Percentiles rank a stretch among this genome's conserved stretches.
Conservation (phyloP, 2,888 invertebrate species). For the Lysandra bellargus region DNA sequence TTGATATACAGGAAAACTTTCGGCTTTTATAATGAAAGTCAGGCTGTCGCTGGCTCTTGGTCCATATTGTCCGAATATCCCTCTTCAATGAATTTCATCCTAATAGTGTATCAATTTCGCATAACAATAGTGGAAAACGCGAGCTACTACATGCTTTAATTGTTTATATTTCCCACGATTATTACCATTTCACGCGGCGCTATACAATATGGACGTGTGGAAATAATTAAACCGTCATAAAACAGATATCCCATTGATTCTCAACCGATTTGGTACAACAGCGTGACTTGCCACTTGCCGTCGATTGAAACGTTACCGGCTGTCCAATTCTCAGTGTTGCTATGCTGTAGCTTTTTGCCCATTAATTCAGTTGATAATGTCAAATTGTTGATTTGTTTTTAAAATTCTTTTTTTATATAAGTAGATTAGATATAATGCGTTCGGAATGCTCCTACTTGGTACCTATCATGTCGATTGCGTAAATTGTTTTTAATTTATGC, state of each 20-base stretch:
- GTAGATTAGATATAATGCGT: no score
- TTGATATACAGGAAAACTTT: no score
- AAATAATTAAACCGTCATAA: conserved; percentile 28
- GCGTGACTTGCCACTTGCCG: conserved; percentile 53
- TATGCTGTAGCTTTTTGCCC: conserved; percentile 20
- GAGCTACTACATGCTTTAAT: background rate
- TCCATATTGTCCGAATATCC: no score
- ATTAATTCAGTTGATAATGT: background rate
- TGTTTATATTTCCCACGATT: conserved; percentile 20
- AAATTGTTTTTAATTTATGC: no score
- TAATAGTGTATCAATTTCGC: background rate
- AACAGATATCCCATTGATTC: conserved; percentile 28
- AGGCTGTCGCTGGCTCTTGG: no score
- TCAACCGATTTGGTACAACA: conserved; percentile 27
- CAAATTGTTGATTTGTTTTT: no score
- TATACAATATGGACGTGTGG: conserved; percentile 15
- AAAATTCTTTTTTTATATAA: no score
- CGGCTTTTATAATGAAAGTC: no score
- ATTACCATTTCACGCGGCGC: conserved; percentile 12
- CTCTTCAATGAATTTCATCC: background rate
- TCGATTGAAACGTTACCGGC: conserved; percentile 49
- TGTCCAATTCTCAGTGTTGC: conserved; percentile 46
- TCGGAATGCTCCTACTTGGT: no score
- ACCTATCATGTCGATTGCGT: no score
- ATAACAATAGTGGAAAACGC: background rate